Evolutionary conservation across 2,113 vertebrate genomes (phyloP), one percentile per base, ranked within the genome.

Genomic region (Oryzias javanicus): DNA sequence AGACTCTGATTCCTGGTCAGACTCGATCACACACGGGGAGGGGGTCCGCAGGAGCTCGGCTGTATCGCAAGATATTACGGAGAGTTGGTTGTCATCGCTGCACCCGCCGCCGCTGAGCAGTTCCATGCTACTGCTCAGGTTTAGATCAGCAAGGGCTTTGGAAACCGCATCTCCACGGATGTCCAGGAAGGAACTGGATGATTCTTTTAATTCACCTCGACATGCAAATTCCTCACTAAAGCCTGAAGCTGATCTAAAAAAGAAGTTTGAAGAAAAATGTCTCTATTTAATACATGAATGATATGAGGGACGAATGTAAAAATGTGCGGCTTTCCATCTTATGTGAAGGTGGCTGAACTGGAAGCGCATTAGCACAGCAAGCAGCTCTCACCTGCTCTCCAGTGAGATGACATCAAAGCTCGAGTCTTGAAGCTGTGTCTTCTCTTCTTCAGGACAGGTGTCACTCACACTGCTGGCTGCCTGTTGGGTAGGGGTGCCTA

Each of bases 371-470:
- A 20, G 41, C 14, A n/a, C 14, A 19, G 16, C 6, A 19, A 12
- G 6, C 8, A 41, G 4, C 18, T 35, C 55, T 60, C n/a, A 90
- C 88, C 86, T 77, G 79, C 89, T 92, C 42, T 78, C 86, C 40
- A 92, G 46, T 42, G 92, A 92, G 53, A 93, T 91, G 56, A 93
- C 85, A 65, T 91, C 75, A 15, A 80, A 78, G 49, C 74, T 89
- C 53, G 90, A 89, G 67, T 79, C 18, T 71, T 80, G 51, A 5
- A 82, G 54, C 60, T 78, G 60, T 35, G 77, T 59, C 64, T 72
- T 67, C 15, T 1, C 40, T 57, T 7, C 29, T 25, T 20, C 35
- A 13, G 56, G 1, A 35, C 50, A 42, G 18, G 48, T n/a, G 29
- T 15, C 40, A 13, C 15, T 13, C 1, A 17, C 44, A 10, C 14